Conservation (phyloP, 1,140 invertebrate species). For the Pygmarrhopalites habei region DNA sequence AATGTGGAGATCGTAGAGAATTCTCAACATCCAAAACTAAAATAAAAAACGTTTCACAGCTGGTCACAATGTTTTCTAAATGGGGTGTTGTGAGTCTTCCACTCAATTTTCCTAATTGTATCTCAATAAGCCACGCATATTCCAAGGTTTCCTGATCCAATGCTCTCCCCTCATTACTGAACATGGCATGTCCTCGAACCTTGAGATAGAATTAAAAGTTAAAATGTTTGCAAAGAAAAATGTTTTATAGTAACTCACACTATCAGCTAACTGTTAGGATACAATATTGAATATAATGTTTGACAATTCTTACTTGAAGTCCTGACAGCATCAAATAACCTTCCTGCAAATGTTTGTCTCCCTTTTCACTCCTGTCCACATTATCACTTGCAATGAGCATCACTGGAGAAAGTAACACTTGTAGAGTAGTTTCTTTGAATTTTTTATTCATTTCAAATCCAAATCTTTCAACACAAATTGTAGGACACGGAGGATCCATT, state of each 20-base stretch:
- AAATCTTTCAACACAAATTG: constrained; percentile 79
- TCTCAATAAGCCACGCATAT: constrained; percentile 87
- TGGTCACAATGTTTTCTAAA: constrained; percentile 70
- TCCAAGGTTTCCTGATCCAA: constrained; percentile 91
- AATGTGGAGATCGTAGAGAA: constrained; percentile 59
- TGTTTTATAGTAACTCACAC: not conserved
- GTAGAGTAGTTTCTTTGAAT: constrained; percentile 82
- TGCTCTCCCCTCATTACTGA: constrained; percentile 80
- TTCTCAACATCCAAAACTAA: constrained; percentile 84
- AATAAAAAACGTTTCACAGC: constrained; percentile 80
- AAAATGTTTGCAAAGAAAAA: too few species aligned
- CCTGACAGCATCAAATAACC: constrained; percentile 84
- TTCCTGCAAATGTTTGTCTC: constrained; percentile 70
- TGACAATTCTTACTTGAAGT: constrained; percentile 60
- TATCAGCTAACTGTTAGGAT: not conserved
- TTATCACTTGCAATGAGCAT: constrained; percentile 71
- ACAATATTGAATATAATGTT: not conserved
- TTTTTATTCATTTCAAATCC: constrained; percentile 95
- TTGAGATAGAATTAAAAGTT: too few species aligned
- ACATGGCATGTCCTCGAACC: constrained; percentile 92
- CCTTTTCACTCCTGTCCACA: constrained; percentile 53
- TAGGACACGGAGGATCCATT: constrained; percentile 79
- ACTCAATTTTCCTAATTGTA: constrained; percentile 71
- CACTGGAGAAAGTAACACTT: constrained; percentile 81
- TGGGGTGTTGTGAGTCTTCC: constrained; percentile 72